A percentile compares a stretch with the other conserved stretches of the same genome.
These are phyloP conservation scores for Meda fulgida DNA, from an alignment of 2,797 vertebrate genomes.

Conservation along the genomic window DNA sequence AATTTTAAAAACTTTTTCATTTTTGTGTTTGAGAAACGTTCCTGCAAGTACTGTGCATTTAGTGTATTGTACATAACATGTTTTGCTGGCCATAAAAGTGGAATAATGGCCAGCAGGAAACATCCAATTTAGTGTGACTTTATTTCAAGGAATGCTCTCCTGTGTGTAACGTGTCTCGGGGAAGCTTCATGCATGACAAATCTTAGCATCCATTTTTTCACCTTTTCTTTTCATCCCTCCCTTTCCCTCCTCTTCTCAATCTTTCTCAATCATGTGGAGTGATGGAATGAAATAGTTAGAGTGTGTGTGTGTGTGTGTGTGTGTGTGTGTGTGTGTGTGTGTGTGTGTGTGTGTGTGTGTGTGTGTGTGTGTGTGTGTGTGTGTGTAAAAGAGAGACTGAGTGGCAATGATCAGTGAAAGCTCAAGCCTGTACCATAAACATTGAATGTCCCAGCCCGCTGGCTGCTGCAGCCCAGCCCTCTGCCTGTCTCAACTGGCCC, in stretches of 20 bases:
- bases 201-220: conserved; percentile 37
- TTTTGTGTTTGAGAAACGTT: not conserved
- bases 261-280: conserved; percentile 36
- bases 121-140: conserved; percentile 1
- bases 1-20: not conserved
- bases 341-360: no score
- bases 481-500: conserved; percentile 86
- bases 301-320: conserved; percentile 44
- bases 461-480: conserved; percentile 82
- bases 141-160: conserved; percentile 21
- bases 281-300: conserved; percentile 37
- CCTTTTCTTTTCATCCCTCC: conserved; percentile 28
- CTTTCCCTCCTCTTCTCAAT: conserved; percentile 7
- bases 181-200: conserved; percentile 62
- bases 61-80: not conserved
- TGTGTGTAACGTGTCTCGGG: conserved; percentile 16
- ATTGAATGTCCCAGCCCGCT: conserved; percentile 72
- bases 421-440: conserved; percentile 80
- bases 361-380: no score
- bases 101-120: conserved; percentile 23
- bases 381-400: conserved; percentile 3
- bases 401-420: conserved; percentile 82
- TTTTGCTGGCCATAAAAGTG: no score
- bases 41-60: not conserved
- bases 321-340: conserved; percentile 2